These are phyloP conservation scores for Tortrix viridana DNA, from an alignment of 2,888 invertebrate genomes.

Conservation along the genomic window DNA sequence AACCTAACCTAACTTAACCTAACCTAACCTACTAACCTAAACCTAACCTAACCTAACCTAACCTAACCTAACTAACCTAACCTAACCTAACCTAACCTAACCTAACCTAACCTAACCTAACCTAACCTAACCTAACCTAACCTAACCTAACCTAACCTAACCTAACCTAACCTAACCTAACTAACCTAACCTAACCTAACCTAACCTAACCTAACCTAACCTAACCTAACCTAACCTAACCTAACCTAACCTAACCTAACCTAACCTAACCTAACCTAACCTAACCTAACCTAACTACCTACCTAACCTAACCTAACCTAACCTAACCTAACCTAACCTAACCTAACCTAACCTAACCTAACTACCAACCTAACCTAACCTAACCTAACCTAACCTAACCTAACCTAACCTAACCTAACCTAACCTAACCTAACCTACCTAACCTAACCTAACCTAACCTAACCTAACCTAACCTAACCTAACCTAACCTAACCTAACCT, in stretches of 20 bases:
- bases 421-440: slow-evolving; percentile 3
- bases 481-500: slow-evolving; percentile 3
- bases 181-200: slow-evolving; percentile 3
- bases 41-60: slow-evolving; percentile 3
- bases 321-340: slow-evolving; percentile 3
- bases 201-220: slow-evolving; percentile 3
- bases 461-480: slow-evolving; percentile 3
- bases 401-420: slow-evolving; percentile 3
- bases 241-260: slow-evolving; percentile 3
- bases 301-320: slow-evolving; percentile 3
- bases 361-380: slow-evolving; percentile 3
- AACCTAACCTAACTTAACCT: slow-evolving; percentile 1
- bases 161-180: slow-evolving; percentile 3
- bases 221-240: slow-evolving; percentile 3
- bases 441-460: slow-evolving; percentile 3
- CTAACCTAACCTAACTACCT: neutral
- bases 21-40: slow-evolving; percentile 1
- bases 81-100: slow-evolving; percentile 3
- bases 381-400: slow-evolving; percentile 3
- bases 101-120: slow-evolving; percentile 3
- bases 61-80: slow-evolving; percentile 3
- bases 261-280: slow-evolving; percentile 3
- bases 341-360: slow-evolving; percentile 2
- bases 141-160: slow-evolving; percentile 3
- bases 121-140: slow-evolving; percentile 3